Conservation (phyloP, 2,888 invertebrate genomes). For the Melieria crassipennis region DNA sequence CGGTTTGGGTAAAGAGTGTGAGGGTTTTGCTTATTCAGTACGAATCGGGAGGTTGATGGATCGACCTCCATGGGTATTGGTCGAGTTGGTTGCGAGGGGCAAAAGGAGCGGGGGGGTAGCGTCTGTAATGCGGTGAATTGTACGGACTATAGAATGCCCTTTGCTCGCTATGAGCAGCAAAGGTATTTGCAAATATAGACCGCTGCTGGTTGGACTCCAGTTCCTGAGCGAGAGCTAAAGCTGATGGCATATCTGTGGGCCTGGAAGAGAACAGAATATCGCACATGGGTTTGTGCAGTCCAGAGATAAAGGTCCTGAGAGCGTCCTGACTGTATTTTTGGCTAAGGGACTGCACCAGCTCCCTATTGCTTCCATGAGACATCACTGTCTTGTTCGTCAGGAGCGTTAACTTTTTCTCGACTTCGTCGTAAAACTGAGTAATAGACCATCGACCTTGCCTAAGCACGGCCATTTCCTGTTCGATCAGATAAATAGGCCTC, state of each 20-base stretch:
- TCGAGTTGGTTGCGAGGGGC: background rate
- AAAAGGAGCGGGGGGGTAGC: background rate
- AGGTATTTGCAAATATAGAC: constrained; percentile 27
- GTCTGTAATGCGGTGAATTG: constrained; percentile 21
- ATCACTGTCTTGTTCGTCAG: constrained; percentile 40
- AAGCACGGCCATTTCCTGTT: constrained; percentile 27
- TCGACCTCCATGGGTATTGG: constrained; percentile 27
- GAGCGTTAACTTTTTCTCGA: constrained; percentile 37
- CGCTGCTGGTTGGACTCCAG: constrained; percentile 31
- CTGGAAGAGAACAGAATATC: constrained; percentile 36
- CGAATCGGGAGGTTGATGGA: constrained; percentile 2
- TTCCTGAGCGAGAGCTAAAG: constrained; percentile 30
- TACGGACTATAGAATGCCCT: background rate
- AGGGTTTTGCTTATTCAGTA: background rate
- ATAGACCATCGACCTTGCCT: constrained; percentile 8
- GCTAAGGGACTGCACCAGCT: constrained; percentile 24
- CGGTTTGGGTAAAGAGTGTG: background rate
- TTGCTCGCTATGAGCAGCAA: background rate
- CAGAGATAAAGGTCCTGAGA: constrained; percentile 30
- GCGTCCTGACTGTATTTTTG: constrained; percentile 37
- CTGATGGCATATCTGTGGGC: constrained; percentile 33
- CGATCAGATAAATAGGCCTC: constrained; percentile 6
- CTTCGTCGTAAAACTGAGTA: constrained; percentile 39
- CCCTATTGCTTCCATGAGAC: constrained; percentile 30
- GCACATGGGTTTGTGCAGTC: constrained; percentile 28